A percentile compares a stretch with the other conserved stretches of the same genome.
Conservation (phyloP, 2,888 invertebrate species). For the Melieria crassipennis region DNA sequence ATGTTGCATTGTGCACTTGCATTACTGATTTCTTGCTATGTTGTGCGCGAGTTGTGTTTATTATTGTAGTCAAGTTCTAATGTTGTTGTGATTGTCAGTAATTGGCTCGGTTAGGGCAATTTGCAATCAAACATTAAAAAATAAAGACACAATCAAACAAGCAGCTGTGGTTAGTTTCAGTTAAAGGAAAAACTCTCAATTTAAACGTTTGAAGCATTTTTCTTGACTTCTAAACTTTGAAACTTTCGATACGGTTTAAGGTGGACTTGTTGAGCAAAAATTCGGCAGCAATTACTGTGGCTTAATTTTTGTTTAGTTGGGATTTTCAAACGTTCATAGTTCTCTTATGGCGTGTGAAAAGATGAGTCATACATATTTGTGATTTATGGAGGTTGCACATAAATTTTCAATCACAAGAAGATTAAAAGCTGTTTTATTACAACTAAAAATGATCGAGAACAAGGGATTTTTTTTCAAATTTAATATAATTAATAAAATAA, state of each 20-base stretch:
- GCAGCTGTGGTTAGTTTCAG: not conserved
- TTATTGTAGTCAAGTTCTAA: conserved; percentile 5
- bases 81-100: conserved; percentile 3
- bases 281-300: not conserved
- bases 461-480: no score
- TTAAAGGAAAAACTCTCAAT: not conserved
- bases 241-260: not conserved
- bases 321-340: no score
- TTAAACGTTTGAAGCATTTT: not conserved
- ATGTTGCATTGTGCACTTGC: not conserved
- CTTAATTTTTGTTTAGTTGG: not conserved
- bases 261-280: not conserved
- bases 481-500: no score
- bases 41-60: not conserved
- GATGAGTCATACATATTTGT: not conserved
- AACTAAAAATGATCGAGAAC: not conserved
- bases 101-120: not conserved
- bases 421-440: not conserved
- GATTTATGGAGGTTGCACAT: not conserved
- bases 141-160: no score
- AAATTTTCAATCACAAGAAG: no score
- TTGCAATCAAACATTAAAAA: not conserved
- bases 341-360: not conserved
- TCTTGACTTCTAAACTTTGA: not conserved
- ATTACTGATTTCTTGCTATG: conserved; percentile 3